Base-by-base conservation (phyloP, 1,140 invertebrate genomes). In the Megathymus violae region DNA sequence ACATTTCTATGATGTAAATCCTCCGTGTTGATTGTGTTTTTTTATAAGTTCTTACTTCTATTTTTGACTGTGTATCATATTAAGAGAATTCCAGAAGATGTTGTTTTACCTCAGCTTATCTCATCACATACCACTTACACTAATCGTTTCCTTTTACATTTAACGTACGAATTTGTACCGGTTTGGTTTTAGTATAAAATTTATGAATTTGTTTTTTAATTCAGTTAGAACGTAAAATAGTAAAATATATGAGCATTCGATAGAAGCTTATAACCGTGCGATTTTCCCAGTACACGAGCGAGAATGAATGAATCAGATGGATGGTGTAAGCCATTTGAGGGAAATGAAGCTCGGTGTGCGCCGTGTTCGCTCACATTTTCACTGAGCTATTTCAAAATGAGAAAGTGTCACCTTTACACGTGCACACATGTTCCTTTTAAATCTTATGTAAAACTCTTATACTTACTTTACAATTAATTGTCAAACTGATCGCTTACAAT, bases 301-400 rank as follows among this genome's bases (percentile, higher is more conserved):
- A 31, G 27, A 31, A 31, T 31, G 27, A 31, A 31, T 31, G 27
- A 31, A 31, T 31, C 27, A 31, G 27, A 31, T 31, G 27, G 27
- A 31, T 31, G 27, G 27, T 31, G 27, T 9, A 9, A 31, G 27
- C 27, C 27, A 31, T 31, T 31, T 75, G 50, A 68, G 69, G 75
- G 76, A 78, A 82, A 80, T 80, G 75, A 78, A 80, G 78, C 80
- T 82, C 67, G 69, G 59, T 60, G 74, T 54, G 63, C 27, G 1
- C 27, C 7, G 27, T 31, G 7, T 9, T 31, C 3, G 27, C 27
- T 31, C 60, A 60, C 65, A 63, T 73, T 67, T 69, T 75, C 73
- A 59, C 59, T 36, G 61, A 48, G 51, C 59, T 58, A 64, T 65
- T 70, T 54, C 65, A 74, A 79, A 80, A 80, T 79, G 80, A 67